Base-by-base conservation (phyloP, 2,888 invertebrate genomes). In the Netelia fuscicornis region DNA sequence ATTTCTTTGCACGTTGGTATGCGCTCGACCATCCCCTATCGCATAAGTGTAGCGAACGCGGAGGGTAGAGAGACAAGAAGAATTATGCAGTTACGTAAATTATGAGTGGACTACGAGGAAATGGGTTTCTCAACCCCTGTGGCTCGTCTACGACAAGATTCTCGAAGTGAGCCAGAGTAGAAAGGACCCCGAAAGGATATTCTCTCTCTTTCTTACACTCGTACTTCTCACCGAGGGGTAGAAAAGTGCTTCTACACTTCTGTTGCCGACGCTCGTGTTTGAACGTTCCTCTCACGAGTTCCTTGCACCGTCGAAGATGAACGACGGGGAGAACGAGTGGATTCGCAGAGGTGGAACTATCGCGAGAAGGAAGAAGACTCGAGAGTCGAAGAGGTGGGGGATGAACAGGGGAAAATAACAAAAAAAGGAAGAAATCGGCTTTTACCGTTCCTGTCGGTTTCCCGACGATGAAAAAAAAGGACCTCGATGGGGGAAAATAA, bases 1-100 rank as follows among this genome's bases (percentile, higher is more conserved):
- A 68, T 80, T 81, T 72, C 81, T 74, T 70, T 70, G 77, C 77
- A 37, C 44, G 75, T 79, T 86, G 85, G 88, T 86, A 86, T 86
- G 65, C 68, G 37, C 74, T 80, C 58, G 23, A 67, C 74, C 62
- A 52, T 72, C 87, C 88, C 86, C 90, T 89, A 90, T 90, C 91
- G 91, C 90, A 90, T 90, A 90, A 92, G 91, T 90, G 91, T 90
- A 90, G 91, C 58, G 60, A 77, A 67, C 13, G 37, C 37, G 37
- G 37, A 37, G 30, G 30, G 58, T 9, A 17, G 58, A 58, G 20
- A 30, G 25, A 89, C 90, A 91, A 91, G 90, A 91, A 91, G 90
- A 92, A 91, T 92, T 91, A 92, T 91, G 90, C 91, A 90, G 91
- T 91, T 92, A 90, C 89, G 90, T 91, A 90, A 92, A 91, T 91